Conservation (phyloP, 2,888 invertebrate species). For the Unio pictorum region DNA sequence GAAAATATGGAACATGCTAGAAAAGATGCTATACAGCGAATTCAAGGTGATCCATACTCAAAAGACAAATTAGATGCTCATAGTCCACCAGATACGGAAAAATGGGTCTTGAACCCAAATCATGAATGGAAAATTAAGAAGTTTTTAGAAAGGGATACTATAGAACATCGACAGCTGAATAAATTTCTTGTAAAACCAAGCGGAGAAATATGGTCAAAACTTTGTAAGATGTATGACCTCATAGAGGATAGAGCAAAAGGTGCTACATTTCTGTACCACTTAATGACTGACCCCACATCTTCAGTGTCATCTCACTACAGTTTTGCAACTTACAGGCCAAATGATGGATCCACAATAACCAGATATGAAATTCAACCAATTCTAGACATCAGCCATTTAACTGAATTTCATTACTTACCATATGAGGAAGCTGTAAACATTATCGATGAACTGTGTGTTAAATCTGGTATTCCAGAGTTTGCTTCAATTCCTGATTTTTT, state of each 20-base stretch:
- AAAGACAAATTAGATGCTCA: background rate
- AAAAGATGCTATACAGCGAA: slow-evolving; percentile 3
- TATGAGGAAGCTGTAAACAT: background rate
- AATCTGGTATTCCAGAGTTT: background rate
- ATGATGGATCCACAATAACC: background rate
- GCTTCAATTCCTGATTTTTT: background rate
- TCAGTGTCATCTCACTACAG: too few species aligned
- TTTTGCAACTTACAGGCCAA: too few species aligned
- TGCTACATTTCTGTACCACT: background rate
- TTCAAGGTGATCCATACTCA: background rate
- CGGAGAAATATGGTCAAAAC: slow-evolving; percentile 1
- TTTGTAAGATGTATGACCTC: slow-evolving; percentile 2
- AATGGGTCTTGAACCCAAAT: slow-evolving; percentile 5
- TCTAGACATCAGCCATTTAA: background rate
- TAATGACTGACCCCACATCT: background rate
- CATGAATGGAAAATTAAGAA: background rate
- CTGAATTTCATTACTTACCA: slow-evolving; percentile 2
- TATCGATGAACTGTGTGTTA: background rate
- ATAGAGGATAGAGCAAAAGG: background rate
- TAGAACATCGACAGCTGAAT: background rate
- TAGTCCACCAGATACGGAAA: background rate
- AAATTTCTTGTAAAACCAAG: slow-evolving; percentile 1
- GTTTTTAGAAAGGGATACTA: slow-evolving; percentile 1
- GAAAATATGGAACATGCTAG: slow-evolving; percentile 13
- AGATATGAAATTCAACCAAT: slow-evolving; percentile 5